These are phyloP conservation scores for Polyommatus iphigenia DNA, from an alignment of 2,888 invertebrate genomes.

Conservation along the genomic window DNA sequence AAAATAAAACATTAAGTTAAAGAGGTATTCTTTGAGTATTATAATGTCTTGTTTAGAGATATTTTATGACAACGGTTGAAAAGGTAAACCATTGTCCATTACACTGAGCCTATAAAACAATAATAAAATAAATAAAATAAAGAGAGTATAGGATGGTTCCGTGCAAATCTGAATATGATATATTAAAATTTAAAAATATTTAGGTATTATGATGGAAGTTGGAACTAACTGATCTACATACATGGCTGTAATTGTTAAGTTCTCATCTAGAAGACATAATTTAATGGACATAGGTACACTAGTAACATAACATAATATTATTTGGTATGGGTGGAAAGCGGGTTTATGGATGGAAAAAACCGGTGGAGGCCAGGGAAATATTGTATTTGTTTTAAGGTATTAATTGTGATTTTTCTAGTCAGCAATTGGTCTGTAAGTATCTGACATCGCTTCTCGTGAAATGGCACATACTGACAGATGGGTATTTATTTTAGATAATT, in stretches of 20 bases:
- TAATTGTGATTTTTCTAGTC: constrained; percentile 56
- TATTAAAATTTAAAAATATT: too few relatives aligned
- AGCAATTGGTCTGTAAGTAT: constrained; percentile 34
- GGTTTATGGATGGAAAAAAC: background rate
- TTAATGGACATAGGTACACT: background rate
- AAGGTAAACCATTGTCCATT: too few relatives aligned
- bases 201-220: background rate
- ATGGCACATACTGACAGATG: constrained; percentile 36
- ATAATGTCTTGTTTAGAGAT: background rate
- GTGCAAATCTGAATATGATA: background rate
- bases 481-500: constrained; percentile 47
- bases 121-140: too few relatives aligned
- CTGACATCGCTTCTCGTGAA: constrained; percentile 19
- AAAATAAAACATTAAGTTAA: too few relatives aligned
- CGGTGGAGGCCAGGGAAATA: constrained; percentile 17
- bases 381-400: constrained; percentile 38
- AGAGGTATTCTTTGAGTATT: too few relatives aligned
- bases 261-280: background rate
- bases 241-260: background rate
- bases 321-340: background rate
- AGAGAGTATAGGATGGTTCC: too few relatives aligned
- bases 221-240: background rate
- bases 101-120: too few relatives aligned
- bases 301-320: background rate
- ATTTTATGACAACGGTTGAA: background rate